Conservation (phyloP, 2,113 vertebrate species). For the Cyprinodon tularosa region DNA sequence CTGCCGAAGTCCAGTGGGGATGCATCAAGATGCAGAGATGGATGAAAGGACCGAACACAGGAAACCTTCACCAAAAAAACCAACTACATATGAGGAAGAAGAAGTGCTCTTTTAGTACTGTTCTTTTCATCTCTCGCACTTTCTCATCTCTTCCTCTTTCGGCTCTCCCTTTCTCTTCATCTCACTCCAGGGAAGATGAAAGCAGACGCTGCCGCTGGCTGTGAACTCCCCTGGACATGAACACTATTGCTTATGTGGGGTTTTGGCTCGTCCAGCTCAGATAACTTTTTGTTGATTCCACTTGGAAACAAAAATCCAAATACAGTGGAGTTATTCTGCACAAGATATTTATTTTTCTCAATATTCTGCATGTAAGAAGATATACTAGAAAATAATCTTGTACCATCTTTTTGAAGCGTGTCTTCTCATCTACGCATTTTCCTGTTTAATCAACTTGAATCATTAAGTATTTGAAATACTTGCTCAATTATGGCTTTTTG, state of each 20-base stretch:
- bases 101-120: slow-evolving; percentile 33
- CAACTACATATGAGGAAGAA: slow-evolving; percentile 20
- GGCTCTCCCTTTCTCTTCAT: slow-evolving; percentile 24
- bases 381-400: background rate
- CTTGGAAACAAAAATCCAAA: slow-evolving; percentile 4
- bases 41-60: slow-evolving; percentile 5
- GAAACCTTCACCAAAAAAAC: slow-evolving; percentile 20
- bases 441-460: background rate
- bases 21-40: background rate
- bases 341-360: background rate
- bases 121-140: slow-evolving; percentile 45
- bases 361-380: background rate
- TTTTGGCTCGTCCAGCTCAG: slow-evolving; percentile 6
- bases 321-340: background rate
- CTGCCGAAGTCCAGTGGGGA: background rate
- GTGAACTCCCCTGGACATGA: slow-evolving; percentile 31
- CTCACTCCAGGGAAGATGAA: slow-evolving; percentile 55
- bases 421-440: background rate
- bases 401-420: no score
- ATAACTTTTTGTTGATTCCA: slow-evolving; percentile 17
- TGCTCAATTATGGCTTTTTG: no score
- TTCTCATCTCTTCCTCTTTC: slow-evolving; percentile 33
- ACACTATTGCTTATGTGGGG: slow-evolving; percentile 25
- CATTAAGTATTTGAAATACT: background rate
- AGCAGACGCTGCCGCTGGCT: slow-evolving; percentile 35